Evolutionary conservation across 2,888 invertebrate genomes (phyloP), one percentile per base, ranked within the genome.

Genomic region (Lasioglossum figueresi): DNA sequence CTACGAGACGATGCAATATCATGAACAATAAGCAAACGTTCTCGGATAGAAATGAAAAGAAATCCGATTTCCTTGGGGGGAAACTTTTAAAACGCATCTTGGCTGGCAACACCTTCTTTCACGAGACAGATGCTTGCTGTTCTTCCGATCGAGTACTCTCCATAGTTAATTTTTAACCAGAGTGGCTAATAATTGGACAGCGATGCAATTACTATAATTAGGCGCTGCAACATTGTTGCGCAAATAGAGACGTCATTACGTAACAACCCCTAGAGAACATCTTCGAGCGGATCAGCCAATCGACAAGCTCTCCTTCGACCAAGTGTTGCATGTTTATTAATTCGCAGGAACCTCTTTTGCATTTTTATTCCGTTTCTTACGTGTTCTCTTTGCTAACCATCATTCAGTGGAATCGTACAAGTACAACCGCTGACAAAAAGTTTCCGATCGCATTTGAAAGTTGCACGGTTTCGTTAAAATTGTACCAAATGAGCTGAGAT

Each of bases 151-250:
- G 59, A 59, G 27, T 31, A 16, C 8, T 34, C 10, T 19, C 1
- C 19, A 8, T 10, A 34, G 10, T 68, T 31, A 31, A 10, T 23
- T 37, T 34, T 34, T 37, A 34, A 68, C 23, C 34, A 1, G 4
- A 68, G 19, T 23, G 14, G 23, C 5, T n/a, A 70, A n/a, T 70
- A 40, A 70, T 43, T 34, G 6, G 14, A 52, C 52, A 56, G 23
- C 27, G 19, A 19, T 23, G 40, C 48, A 80, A 80, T 83, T 76
- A 83, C 16, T 56, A n/a, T 56, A 76, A 80, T 80, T 80, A 71
- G n/a, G 3, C 27, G 31, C 14, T 31, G 14, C 45, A 48, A 71
- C 52, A 43, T 27, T 70, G 68, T 79, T 71, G 82, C 75, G 48
- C n/a, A 71, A 71, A 63, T 52, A 4, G 10, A 4, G 10, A 23